phyloP scores from a whole-genome alignment of 2,888 invertebrate genomes.

The Macrosiphum euphorbiae region DNA sequence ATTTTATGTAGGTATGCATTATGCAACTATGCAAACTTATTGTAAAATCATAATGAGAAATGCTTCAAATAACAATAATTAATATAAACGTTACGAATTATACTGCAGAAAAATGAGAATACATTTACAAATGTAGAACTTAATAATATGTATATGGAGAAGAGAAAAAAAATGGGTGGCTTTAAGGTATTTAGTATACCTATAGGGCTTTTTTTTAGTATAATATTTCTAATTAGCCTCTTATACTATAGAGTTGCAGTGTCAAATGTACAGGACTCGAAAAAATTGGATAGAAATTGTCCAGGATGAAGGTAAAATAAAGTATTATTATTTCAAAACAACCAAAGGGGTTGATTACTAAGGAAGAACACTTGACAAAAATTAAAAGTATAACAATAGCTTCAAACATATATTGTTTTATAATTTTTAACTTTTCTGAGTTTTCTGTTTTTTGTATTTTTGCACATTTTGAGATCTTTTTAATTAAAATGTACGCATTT shows the following conservation, averaged over 20 bases:
- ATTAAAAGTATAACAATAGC: slow-evolving; percentile 34
- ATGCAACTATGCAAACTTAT: not conserved
- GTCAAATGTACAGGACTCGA: not conserved
- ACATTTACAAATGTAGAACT: not conserved
- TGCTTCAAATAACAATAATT: not conserved
- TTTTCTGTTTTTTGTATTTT: slow-evolving; percentile 13
- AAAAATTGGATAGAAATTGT: not conserved
- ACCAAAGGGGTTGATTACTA: slow-evolving; percentile 21
- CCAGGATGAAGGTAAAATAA: not conserved
- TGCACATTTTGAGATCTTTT: not conserved
- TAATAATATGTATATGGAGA: not conserved
- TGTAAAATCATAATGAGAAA: not conserved
- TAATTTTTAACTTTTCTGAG: slow-evolving; percentile 19
- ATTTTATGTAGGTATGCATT: not conserved
- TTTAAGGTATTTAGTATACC: not conserved
- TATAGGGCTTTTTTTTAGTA: not conserved
- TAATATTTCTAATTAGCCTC: slow-evolving; percentile 35
- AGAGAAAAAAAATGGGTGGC: not conserved
- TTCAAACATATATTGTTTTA: slow-evolving; percentile 40
- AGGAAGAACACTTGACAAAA: slow-evolving; percentile 42
- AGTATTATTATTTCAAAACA: slow-evolving; percentile 46
- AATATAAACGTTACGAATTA: not conserved
- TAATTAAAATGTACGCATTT: slow-evolving; percentile 29
- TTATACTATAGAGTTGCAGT: not conserved
- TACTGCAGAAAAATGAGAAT: not conserved